These are phyloP conservation scores for Metellina segmentata DNA, from an alignment of 2,888 invertebrate genomes.

Conservation along the genomic window DNA sequence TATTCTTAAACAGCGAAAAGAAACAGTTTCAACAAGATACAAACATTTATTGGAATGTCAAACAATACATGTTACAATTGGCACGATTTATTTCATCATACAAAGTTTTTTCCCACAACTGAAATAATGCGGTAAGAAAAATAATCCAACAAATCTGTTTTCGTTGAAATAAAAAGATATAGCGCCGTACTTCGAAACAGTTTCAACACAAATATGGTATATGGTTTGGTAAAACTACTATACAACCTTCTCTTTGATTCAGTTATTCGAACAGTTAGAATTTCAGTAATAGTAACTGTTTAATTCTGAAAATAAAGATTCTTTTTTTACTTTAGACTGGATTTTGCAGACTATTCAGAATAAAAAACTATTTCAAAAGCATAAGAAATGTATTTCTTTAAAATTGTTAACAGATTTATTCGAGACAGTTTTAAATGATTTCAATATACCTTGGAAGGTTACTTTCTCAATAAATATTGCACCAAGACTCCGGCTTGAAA, in stretches of 20 bases:
- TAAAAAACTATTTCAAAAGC: neutral
- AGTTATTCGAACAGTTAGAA: neutral
- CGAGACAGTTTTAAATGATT: no score
- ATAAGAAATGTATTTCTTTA: neutral
- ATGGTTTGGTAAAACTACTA: no score
- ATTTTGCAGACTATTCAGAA: neutral
- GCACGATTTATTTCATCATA: slow-evolving; percentile 53
- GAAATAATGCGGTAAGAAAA: neutral
- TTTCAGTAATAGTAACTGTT: neutral
- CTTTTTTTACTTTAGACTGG: neutral
- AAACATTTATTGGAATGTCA: slow-evolving; percentile 76
- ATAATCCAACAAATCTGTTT: no score
- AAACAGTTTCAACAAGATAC: slow-evolving; percentile 62
- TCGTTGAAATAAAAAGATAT: no score
- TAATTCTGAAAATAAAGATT: neutral
- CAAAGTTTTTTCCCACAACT: slow-evolving; percentile 20
- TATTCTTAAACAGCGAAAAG: neutral
- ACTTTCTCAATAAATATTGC: slow-evolving; percentile 2
- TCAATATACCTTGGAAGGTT: neutral
- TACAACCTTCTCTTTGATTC: neutral
- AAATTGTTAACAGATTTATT: no score
- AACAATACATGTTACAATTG: slow-evolving; percentile 53
- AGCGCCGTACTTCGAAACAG: no score
- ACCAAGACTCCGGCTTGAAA: slow-evolving; percentile 19
- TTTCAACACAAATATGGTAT: no score